Conservation (phyloP, 2,797 vertebrate genomes). For the Synanceia verrucosa region DNA sequence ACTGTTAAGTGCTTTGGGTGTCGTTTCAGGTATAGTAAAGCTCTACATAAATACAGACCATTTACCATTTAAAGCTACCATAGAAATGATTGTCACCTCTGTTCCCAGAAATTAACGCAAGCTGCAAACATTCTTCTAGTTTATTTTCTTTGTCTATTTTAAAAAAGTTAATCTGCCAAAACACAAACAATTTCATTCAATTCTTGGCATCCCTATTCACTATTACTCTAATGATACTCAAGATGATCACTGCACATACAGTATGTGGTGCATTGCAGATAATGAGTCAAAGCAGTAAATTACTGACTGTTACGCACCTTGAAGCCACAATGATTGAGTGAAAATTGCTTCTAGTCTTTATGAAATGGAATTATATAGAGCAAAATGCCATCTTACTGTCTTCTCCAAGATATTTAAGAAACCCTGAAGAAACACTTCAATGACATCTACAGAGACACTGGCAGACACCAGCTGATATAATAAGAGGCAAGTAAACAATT, state of each 20-base stretch:
- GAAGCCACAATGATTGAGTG: not conserved
- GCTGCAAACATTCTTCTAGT: not conserved
- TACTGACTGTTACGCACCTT: slow-evolving; percentile 11
- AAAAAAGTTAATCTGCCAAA: not conserved
- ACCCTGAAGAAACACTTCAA: not conserved
- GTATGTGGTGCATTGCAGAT: not conserved
- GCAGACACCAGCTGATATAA: not conserved
- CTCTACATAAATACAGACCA: too few species aligned
- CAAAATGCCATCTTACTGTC: not conserved
- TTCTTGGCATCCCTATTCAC: not conserved
- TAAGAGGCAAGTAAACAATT: slow-evolving; percentile 1
- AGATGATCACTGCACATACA: not conserved
- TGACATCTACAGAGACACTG: not conserved
- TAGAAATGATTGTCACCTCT: not conserved
- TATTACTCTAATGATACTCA: not conserved
- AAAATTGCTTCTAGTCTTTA: not conserved
- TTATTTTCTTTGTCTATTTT: not conserved
- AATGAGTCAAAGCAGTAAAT: slow-evolving; percentile 4
- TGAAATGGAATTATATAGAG: not conserved
- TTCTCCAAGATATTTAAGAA: too few species aligned
- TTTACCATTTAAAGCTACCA: too few species aligned
- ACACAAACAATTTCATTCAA: not conserved
- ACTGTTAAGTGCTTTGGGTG: too few species aligned
- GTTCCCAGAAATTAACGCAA: too few species aligned
- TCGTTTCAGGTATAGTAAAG: too few species aligned